These are phyloP conservation scores for Drosophila buzzatii DNA, from an alignment of 2,888 invertebrate species.

Conservation along the genomic window DNA sequence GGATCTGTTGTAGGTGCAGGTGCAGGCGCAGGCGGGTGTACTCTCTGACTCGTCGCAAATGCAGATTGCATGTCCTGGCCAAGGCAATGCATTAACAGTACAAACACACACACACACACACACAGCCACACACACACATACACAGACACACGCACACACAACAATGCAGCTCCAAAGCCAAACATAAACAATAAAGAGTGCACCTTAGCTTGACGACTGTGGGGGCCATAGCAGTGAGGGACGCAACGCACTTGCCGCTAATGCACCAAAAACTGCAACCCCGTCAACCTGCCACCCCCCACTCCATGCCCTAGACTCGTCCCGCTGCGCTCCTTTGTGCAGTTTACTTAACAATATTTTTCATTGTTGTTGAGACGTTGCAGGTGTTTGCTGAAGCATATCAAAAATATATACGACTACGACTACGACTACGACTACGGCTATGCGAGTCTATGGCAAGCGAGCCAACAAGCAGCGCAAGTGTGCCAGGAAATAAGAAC, in stretches of 20 bases:
- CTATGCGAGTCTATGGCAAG: constrained; percentile 28
- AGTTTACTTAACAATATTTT: constrained; percentile 74
- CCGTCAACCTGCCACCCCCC: not conserved
- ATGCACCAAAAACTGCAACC: constrained; percentile 69
- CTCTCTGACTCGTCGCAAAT: constrained; percentile 50
- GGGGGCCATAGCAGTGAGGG: constrained; percentile 6
- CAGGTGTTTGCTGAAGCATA: constrained; percentile 78
- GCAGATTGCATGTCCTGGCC: constrained; percentile 73
- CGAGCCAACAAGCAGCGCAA: constrained; percentile 5
- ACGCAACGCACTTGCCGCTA: constrained; percentile 66
- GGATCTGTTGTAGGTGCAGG: constrained; percentile 1
- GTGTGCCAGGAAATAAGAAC: constrained; percentile 10
- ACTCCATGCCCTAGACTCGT: not conserved
- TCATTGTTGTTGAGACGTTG: constrained; percentile 80
- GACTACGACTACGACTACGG: constrained; percentile 19
- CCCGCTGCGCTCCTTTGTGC: constrained; percentile 40
- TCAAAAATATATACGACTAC: constrained; percentile 65
- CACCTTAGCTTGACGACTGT: constrained; percentile 11
- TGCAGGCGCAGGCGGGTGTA: constrained; percentile 18
- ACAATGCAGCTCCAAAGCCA: constrained; percentile 32
- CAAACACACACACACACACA: constrained; percentile 17
- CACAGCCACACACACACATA: constrained; percentile 1
- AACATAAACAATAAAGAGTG: constrained; percentile 70
- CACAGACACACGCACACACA: constrained; percentile 9
- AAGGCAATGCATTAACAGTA: constrained; percentile 66